Evolutionary conservation across 2,113 vertebrate species (phyloP).

Genomic region (Coryphaenoides rupestris): DNA sequence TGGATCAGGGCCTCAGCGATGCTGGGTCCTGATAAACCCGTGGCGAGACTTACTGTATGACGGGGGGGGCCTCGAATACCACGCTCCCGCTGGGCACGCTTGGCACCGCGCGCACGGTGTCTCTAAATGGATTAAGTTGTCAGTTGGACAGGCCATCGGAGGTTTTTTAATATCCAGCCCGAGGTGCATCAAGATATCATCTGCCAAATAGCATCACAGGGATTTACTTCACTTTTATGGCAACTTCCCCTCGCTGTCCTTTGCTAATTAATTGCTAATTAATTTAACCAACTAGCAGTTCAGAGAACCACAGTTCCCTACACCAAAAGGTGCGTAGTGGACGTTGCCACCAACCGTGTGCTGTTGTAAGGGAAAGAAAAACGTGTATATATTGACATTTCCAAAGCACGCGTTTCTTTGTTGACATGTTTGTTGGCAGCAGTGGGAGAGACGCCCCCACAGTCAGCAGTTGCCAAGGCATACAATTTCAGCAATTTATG

Average conservation of each 20-base stretch:
- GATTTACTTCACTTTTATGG: slow-evolving; percentile 68
- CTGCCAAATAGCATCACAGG: slow-evolving; percentile 61
- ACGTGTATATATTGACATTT: no score
- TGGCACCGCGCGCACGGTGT: slow-evolving; percentile 58
- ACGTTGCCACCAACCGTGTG: no score
- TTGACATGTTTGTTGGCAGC: no score
- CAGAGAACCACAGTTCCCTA: no score
- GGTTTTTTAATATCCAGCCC: slow-evolving; percentile 71
- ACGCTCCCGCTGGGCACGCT: slow-evolving; percentile 55
- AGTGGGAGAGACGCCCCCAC: no score
- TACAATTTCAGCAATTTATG: no score
- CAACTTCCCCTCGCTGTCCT: slow-evolving; percentile 38
- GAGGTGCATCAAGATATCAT: slow-evolving; percentile 57
- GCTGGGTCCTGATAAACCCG: slow-evolving; percentile 45
- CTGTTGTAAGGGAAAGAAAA: no score
- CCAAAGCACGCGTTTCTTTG: no score
- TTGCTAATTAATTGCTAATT: slow-evolving; percentile 16
- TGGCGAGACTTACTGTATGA: slow-evolving; percentile 52
- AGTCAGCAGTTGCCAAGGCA: no score
- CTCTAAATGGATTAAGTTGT: slow-evolving; percentile 73
- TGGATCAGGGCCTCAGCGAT: slow-evolving; percentile 40
- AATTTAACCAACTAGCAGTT: no score
- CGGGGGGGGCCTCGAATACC: slow-evolving; percentile 51
- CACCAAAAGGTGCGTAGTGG: no score
- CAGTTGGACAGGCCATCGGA: slow-evolving; percentile 66